Percentiles rank a stretch among this genome's conserved stretches.
phyloP scores from a whole-genome alignment of 2,888 invertebrate genomes.

The Acrobasis suavella region DNA sequence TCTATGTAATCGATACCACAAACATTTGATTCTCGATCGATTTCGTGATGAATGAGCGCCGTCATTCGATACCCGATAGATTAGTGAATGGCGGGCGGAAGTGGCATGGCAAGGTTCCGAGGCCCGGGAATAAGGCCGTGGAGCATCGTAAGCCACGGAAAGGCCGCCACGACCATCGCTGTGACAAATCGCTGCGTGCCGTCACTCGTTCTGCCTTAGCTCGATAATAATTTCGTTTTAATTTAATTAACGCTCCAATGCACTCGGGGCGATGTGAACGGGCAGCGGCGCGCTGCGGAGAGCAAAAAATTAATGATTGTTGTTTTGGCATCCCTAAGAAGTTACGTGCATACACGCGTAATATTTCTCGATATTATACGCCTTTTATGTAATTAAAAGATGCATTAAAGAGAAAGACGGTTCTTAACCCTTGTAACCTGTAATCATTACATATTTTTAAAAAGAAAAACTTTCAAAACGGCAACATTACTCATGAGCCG shows the following conservation, averaged over 20 bases:
- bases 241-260: slow-evolving; percentile 74
- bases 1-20: slow-evolving; percentile 71
- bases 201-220: slow-evolving; percentile 59
- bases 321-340: slow-evolving; percentile 30
- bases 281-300: slow-evolving; percentile 28
- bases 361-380: slow-evolving; percentile 25
- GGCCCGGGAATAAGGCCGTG: slow-evolving; percentile 25
- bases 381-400: slow-evolving; percentile 18
- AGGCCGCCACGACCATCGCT: slow-evolving; percentile 50
- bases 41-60: slow-evolving; percentile 71
- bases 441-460: background rate
- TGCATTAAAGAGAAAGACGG: background rate
- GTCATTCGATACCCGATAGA: slow-evolving; percentile 68
- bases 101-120: slow-evolving; percentile 48
- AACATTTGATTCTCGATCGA: slow-evolving; percentile 69
- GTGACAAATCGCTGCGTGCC: slow-evolving; percentile 76
- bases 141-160: slow-evolving; percentile 41
- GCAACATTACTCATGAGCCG: background rate
- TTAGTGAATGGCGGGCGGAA: slow-evolving; percentile 75
- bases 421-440: background rate
- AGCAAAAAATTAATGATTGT: slow-evolving; percentile 37
- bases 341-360: slow-evolving; percentile 26
- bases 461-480: background rate
- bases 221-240: slow-evolving; percentile 66
- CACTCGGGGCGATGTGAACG: slow-evolving; percentile 55